A percentile compares a stretch with the other conserved stretches of the same genome.
These are phyloP conservation scores for Drosophila kuntzei DNA, from an alignment of 2,888 invertebrate species.

Conservation along the genomic window DNA sequence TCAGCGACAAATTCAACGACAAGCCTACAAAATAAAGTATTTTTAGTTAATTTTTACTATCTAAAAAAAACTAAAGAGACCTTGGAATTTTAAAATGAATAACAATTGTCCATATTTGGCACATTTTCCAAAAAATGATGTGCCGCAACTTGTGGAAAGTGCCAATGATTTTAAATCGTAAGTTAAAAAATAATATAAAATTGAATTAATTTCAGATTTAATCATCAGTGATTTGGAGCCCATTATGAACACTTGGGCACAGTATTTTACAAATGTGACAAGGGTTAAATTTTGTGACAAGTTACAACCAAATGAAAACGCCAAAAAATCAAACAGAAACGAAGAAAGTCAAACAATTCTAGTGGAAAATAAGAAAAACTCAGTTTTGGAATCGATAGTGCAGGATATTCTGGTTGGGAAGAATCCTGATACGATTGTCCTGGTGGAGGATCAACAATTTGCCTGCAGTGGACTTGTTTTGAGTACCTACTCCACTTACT, in stretches of 20 bases:
- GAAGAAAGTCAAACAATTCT: not conserved
- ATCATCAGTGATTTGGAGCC: constrained; percentile 5
- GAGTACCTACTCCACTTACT: constrained; percentile 13
- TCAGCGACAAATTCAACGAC: not conserved
- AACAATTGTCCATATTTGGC: constrained; percentile 24
- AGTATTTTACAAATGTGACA: not conserved
- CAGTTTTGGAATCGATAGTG: not conserved
- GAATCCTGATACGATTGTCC: constrained; percentile 21
- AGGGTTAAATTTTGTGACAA: not conserved
- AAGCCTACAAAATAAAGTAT: not conserved
- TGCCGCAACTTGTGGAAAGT: not conserved
- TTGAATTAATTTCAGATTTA: not conserved
- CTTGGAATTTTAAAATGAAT: not conserved
- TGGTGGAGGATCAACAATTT: constrained; percentile 9
- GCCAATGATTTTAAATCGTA: constrained; percentile 15
- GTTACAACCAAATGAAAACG: not conserved
- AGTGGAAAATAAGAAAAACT: not conserved
- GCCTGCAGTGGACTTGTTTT: constrained; percentile 28
- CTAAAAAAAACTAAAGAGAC: not conserved
- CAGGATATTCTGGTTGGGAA: not conserved
- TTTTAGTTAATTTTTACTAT: too few relatives aligned
- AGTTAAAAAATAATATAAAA: not conserved
- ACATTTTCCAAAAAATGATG: not conserved
- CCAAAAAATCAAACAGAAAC: not conserved
- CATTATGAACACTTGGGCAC: not conserved